These are phyloP conservation scores for Desoria tigrina DNA, from an alignment of 2,888 invertebrate genomes.

Conservation along the genomic window DNA sequence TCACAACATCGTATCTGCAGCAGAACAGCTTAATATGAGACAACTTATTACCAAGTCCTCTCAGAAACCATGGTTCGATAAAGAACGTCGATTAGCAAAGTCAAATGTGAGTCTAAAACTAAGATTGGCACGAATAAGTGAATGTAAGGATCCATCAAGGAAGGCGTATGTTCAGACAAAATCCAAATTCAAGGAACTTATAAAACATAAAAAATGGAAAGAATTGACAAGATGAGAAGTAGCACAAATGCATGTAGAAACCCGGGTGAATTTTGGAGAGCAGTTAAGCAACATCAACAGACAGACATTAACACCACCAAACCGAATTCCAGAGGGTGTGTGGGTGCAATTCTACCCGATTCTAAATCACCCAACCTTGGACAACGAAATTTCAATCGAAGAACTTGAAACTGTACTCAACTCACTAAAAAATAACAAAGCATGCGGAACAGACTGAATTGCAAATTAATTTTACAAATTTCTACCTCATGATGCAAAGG, in stretches of 20 bases:
- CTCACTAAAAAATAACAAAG: constrained; percentile 20
- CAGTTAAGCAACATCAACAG: not conserved
- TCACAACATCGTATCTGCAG: not conserved
- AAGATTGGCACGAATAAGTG: not conserved
- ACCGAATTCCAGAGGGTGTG: not conserved
- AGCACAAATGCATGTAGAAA: not conserved
- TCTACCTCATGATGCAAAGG: not conserved
- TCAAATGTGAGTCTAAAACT: not conserved
- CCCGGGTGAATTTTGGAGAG: not conserved
- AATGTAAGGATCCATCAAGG: not conserved
- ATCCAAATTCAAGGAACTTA: not conserved
- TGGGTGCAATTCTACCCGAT: not conserved
- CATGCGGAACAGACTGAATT: constrained; percentile 31
- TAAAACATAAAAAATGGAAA: not conserved
- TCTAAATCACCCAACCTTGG: constrained; percentile 9
- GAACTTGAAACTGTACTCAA: constrained; percentile 24
- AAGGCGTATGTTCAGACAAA: not conserved
- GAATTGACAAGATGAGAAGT: not conserved
- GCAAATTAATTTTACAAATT: constrained; percentile 36
- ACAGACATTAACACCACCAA: not conserved
- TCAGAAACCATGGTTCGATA: not conserved
- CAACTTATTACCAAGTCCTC: not conserved
- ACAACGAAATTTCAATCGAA: constrained; percentile 9
- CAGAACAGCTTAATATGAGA: not conserved
- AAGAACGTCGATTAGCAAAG: not conserved